Base-by-base conservation (phyloP, 2,113 vertebrate genomes). In the Nerophis ophidion region DNA sequence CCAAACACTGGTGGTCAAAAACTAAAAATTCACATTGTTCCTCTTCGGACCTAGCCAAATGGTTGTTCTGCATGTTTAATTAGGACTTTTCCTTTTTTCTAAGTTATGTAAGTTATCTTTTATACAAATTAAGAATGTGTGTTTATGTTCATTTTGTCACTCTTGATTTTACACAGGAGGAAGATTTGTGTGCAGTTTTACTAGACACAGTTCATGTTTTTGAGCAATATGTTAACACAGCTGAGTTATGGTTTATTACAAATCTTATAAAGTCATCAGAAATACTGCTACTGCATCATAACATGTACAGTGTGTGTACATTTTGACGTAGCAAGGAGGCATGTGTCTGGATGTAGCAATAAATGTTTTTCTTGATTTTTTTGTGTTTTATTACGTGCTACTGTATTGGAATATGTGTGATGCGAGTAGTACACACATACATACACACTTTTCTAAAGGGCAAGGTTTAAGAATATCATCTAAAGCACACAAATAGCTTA, bases 81-180 rank as follows among this genome's bases (percentile, higher is more conserved):
- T 26, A 78, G 69, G 72, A 53, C 16, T 72, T 70, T 57, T 0
- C 11, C 50, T 48, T 62, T 77, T 82, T 80, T 81, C 19, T 74
- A 82, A 81, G 61, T 84, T 83, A 84, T 84, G 54, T 79, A 82
- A 80, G 52, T 83, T 86, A 86, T 84, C 64, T 88, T 88, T 87
- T 85, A 79, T 87, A 87, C 80, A 81, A 70, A 74, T 77, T 81
- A 72, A 71, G 69, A 66, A 74, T 68, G 38, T 85, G 50, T 75
- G 35, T 65, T 62, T 71, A 79, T 80, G 60, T 54, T 70, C 5
- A 44, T 44, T 75, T 70, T 71, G 42, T 63, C 52, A 33, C 66
- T 55, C 45, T n/a, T 57, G 9, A 79, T 71, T 81, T 84, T 79
- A 71, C 68, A 74, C 11, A 48, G n/a, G 10, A 61, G 36, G 10